phyloP scores from a whole-genome alignment of 2,797 vertebrate species.

The Sebastes vulpes region DNA sequence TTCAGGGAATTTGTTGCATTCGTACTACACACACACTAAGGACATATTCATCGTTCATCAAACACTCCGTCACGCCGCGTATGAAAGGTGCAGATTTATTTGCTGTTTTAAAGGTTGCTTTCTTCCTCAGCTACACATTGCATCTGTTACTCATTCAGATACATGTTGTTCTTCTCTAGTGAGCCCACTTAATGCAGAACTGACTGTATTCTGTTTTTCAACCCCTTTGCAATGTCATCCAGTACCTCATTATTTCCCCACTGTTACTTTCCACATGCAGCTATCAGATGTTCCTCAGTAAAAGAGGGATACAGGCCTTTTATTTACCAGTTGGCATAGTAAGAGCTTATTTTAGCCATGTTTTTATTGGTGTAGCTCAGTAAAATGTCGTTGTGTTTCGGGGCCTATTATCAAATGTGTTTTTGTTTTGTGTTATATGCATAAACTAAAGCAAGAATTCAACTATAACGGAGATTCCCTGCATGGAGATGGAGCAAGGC shows the following conservation, averaged over 20 bases:
- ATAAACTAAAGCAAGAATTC: not conserved
- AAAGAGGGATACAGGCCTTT: not conserved
- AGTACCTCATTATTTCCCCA: constrained; percentile 10
- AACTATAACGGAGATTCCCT: not conserved
- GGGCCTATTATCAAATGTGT: not conserved
- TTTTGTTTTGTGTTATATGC: not conserved
- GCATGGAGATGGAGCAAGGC: not conserved
- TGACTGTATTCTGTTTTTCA: not conserved
- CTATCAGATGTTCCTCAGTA: not conserved
- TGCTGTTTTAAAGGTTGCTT: constrained; percentile 10
- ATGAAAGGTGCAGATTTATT: constrained; percentile 30
- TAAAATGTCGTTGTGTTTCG: not conserved
- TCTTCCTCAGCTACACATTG: not conserved
- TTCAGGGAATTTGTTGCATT: not conserved
- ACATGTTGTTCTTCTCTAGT: not conserved
- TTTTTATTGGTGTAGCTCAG: constrained; percentile 7
- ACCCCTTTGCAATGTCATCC: not conserved
- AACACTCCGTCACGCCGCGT: constrained; percentile 4
- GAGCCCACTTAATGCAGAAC: not conserved
- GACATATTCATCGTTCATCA: constrained; percentile 1
- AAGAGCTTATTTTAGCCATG: not conserved
- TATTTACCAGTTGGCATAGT: constrained; percentile 4
- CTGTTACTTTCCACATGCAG: constrained; percentile 2
- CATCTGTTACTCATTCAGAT: not conserved
- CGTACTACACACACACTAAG: not conserved